These are phyloP conservation scores for Malurus leucopterus DNA, from an alignment of 2,797 vertebrate genomes.

Conservation along the genomic window DNA sequence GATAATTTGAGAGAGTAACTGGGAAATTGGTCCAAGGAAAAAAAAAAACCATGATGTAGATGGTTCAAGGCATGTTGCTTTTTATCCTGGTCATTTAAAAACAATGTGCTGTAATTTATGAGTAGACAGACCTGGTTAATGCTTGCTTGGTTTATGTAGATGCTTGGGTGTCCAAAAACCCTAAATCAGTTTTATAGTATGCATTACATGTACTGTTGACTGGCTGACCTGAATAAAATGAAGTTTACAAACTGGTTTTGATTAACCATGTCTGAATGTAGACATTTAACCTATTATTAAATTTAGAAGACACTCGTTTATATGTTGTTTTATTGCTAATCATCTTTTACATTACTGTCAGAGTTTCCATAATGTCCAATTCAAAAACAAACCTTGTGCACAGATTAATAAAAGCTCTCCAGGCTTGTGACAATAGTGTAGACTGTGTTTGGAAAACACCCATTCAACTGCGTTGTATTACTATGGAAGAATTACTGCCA, in stretches of 20 bases:
- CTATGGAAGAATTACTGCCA: conserved; percentile 4
- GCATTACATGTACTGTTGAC: conserved; percentile 60
- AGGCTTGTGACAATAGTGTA: background rate
- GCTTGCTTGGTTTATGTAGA: conserved; percentile 59
- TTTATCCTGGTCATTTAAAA: conserved; percentile 62
- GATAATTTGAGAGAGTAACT: conserved; percentile 71
- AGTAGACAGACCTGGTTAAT: conserved; percentile 55
- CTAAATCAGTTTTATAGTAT: conserved; percentile 66
- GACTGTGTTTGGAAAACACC: conserved; percentile 17
- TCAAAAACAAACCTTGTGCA: conserved; percentile 28
- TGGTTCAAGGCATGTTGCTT: conserved; percentile 53
- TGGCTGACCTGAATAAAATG: conserved; percentile 57
- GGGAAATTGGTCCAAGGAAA: conserved; percentile 63
- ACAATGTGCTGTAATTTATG: conserved; percentile 62
- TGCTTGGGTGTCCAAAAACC: conserved; percentile 50
- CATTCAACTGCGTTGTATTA: conserved; percentile 9
- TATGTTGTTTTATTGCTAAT: conserved; percentile 56
- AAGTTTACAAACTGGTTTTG: conserved; percentile 61
- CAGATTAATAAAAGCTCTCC: conserved; percentile 39
- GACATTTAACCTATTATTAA: conserved; percentile 56
- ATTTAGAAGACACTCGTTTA: conserved; percentile 53
- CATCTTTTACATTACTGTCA: conserved; percentile 45
- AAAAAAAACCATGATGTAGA: conserved; percentile 53
- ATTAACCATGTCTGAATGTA: conserved; percentile 46
- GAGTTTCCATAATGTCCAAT: conserved; percentile 44